These are phyloP conservation scores for Patiria pectinifera DNA, from an alignment of 53 echinoderm and acorn worm genomes.

Conservation along the genomic window DNA sequence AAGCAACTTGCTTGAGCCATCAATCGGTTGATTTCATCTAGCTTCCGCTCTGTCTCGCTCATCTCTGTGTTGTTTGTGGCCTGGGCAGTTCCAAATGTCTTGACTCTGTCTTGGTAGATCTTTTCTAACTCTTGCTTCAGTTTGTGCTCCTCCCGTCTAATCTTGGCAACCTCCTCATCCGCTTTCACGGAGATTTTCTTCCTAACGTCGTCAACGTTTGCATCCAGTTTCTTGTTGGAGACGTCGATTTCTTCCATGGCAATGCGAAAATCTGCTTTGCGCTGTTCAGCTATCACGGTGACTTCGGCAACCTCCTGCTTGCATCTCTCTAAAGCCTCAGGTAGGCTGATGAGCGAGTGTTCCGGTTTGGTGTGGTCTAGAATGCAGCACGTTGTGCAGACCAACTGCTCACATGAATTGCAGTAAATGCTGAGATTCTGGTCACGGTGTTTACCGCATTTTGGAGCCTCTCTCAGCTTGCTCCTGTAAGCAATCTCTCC, in stretches of 20 bases:
- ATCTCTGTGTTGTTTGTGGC: neutral
- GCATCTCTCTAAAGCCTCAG: constrained; percentile 11
- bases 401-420: constrained; percentile 25
- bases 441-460: neutral
- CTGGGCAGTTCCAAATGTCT: neutral
- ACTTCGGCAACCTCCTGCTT: constrained; percentile 5
- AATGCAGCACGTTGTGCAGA: neutral
- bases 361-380: neutral
- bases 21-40: neutral
- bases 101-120: constrained; percentile 5
- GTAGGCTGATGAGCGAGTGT: constrained; percentile 4
- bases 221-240: constrained; percentile 1
- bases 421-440: neutral
- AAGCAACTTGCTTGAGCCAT: constrained; percentile 4
- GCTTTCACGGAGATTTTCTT: constrained; percentile 30
- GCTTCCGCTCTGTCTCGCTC: neutral
- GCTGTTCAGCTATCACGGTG: neutral
- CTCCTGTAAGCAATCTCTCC: constrained; percentile 12
- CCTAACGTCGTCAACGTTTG: neutral
- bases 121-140: constrained; percentile 21
- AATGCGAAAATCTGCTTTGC: neutral
- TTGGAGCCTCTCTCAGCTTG: constrained; percentile 17
- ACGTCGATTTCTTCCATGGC: neutral
- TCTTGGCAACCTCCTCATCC: neutral
- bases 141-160: neutral